These are phyloP conservation scores for Rhyacichthys aspro DNA, from an alignment of 2,797 vertebrate genomes.

Conservation along the genomic window DNA sequence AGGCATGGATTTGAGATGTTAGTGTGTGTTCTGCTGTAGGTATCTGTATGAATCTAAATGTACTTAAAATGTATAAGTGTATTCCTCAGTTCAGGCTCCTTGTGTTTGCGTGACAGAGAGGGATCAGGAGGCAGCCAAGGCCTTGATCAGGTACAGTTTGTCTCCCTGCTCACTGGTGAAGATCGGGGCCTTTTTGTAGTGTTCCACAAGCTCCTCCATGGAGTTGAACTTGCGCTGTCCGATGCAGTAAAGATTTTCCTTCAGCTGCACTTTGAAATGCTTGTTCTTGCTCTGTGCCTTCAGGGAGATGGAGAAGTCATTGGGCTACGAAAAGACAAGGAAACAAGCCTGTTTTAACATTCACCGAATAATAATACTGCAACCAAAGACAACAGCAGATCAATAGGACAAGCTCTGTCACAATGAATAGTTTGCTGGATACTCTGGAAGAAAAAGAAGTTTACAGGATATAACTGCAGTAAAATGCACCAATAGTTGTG, in stretches of 20 bases:
- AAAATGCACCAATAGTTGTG: too few species aligned
- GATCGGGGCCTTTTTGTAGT: slow-evolving; percentile 96
- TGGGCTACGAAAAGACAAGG: slow-evolving; percentile 77
- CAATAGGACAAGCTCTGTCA: too few species aligned
- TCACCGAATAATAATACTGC: too few species aligned
- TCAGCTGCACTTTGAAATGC: slow-evolving; percentile 94
- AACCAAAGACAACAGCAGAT: too few species aligned
- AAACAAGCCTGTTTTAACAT: background rate
- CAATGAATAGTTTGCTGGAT: too few species aligned
- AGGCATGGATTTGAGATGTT: slow-evolving; percentile 69
- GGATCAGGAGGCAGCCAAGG: slow-evolving; percentile 86
- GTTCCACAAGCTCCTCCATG: slow-evolving; percentile 94
- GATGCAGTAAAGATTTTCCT: slow-evolving; percentile 92
- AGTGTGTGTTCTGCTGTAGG: slow-evolving; percentile 66
- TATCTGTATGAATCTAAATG: slow-evolving; percentile 51
- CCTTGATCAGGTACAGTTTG: slow-evolving; percentile 93
- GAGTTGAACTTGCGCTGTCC: slow-evolving; percentile 94
- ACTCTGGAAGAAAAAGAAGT: too few species aligned
- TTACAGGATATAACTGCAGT: too few species aligned
- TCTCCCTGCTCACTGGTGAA: slow-evolving; percentile 95
- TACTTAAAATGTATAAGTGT: slow-evolving; percentile 28
- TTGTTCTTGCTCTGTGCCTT: slow-evolving; percentile 96
- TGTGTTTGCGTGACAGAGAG: slow-evolving; percentile 24
- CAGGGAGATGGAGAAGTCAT: slow-evolving; percentile 93
- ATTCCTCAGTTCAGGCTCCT: slow-evolving; percentile 11